Conservation (phyloP, 2,797 vertebrate species). For the Tokudaia muenninki region DNA sequence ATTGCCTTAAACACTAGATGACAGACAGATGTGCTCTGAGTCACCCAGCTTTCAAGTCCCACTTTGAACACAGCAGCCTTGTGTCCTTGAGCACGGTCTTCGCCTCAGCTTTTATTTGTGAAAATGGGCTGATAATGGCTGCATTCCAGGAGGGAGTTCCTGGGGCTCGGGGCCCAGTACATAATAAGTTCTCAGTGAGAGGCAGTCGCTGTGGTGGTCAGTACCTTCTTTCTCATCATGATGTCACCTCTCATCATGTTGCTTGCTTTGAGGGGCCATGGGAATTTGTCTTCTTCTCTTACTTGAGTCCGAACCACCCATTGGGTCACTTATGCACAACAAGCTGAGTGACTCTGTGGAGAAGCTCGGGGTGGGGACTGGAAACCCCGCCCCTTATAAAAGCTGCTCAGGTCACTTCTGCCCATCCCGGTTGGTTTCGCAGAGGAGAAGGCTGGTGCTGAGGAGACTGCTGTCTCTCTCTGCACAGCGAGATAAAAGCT, state of each 20-base stretch:
- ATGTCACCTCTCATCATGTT: not conserved
- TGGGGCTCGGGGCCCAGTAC: too few species aligned
- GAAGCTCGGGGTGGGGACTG: slow-evolving; percentile 36
- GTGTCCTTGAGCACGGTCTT: not conserved
- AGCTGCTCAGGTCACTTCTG: slow-evolving; percentile 24
- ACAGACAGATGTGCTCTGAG: not conserved
- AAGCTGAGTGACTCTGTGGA: not conserved
- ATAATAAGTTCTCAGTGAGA: not conserved
- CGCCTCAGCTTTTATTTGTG: not conserved
- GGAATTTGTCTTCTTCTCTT: not conserved
- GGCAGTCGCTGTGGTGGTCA: not conserved
- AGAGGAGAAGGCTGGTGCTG: slow-evolving; percentile 19
- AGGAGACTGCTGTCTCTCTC: slow-evolving; percentile 35
- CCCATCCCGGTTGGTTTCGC: slow-evolving; percentile 56
- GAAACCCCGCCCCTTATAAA: slow-evolving; percentile 69
- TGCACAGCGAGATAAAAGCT: not conserved
- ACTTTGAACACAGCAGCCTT: not conserved
- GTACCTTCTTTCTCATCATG: not conserved
- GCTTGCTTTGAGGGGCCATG: not conserved
- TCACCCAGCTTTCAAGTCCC: not conserved
- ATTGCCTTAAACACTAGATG: too few species aligned
- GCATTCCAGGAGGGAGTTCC: not conserved
- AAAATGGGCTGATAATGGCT: not conserved
- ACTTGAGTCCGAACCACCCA: not conserved
- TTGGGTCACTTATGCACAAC: slow-evolving; percentile 39